These are phyloP conservation scores for Campoletis sonorensis DNA, from an alignment of 1,140 invertebrate genomes.

Conservation along the genomic window DNA sequence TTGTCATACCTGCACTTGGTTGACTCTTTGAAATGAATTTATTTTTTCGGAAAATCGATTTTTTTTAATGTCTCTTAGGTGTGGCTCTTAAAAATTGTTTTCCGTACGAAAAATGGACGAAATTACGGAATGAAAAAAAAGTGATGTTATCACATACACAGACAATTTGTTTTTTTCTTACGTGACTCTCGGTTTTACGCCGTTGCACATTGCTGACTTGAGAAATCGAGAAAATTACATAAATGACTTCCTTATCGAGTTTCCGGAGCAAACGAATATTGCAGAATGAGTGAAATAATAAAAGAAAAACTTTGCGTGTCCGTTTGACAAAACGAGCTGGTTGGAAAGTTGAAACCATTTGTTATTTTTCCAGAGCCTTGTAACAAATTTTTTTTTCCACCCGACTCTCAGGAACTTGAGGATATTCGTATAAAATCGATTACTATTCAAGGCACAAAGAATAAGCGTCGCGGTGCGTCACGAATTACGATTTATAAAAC, in stretches of 20 bases:
- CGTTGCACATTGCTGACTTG: slow-evolving; percentile 3
- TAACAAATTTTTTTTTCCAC: too few relatives aligned
- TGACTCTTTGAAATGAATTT: too few relatives aligned
- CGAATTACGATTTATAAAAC: not conserved
- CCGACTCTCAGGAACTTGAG: not conserved
- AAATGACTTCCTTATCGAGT: not conserved
- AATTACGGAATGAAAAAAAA: slow-evolving; percentile 2
- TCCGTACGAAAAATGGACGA: not conserved
- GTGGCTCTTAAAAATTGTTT: too few relatives aligned
- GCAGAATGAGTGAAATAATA: not conserved
- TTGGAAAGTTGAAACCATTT: too few relatives aligned
- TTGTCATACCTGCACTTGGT: too few relatives aligned
- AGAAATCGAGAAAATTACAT: slow-evolving; percentile 15
- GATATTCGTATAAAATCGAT: not conserved
- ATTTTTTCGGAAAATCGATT: too few relatives aligned
- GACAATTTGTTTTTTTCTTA: not conserved
- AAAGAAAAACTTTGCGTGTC: too few relatives aligned
- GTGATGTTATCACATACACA: not conserved
- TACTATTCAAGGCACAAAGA: not conserved
- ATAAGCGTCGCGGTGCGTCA: not conserved
- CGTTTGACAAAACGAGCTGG: too few relatives aligned
- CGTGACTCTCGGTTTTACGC: slow-evolving; percentile 3
- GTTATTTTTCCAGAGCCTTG: too few relatives aligned
- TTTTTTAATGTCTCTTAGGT: too few relatives aligned
- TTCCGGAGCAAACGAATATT: not conserved